A percentile compares a stretch with the other conserved stretches of the same genome.
These are phyloP conservation scores for Drosophila suboccidentalis DNA, from an alignment of 2,888 invertebrate species.

Conservation along the genomic window DNA sequence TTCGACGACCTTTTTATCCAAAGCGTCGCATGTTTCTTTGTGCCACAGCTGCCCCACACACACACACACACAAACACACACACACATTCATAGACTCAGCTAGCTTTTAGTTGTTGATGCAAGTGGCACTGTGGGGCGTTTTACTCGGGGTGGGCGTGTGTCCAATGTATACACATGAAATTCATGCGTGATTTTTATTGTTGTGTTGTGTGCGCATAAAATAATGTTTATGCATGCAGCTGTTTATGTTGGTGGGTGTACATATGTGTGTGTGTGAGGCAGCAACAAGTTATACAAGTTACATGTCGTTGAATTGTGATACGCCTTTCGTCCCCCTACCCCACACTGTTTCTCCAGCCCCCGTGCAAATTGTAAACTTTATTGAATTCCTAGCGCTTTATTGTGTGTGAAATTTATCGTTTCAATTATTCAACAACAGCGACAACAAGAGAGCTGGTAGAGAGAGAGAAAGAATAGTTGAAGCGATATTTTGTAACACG, in stretches of 20 bases:
- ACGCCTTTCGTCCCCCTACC: background rate
- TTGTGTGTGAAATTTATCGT: conserved; percentile 77
- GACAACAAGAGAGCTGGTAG: conserved; percentile 1
- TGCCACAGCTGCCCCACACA: conserved; percentile 26
- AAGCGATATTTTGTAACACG: conserved; percentile 32
- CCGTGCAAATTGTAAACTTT: conserved; percentile 66
- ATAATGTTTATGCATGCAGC: conserved; percentile 69
- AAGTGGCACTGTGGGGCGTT: conserved; percentile 41
- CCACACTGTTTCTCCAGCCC: conserved; percentile 8
- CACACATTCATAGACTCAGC: conserved; percentile 3
- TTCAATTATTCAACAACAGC: conserved; percentile 67
- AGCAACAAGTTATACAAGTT: conserved; percentile 70
- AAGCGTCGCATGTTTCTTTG: conserved; percentile 29
- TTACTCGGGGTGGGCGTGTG: conserved; percentile 40
- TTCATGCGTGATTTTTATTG: conserved; percentile 79
- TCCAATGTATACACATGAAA: conserved; percentile 65
- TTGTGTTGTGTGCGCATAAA: conserved; percentile 73
- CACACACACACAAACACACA: background rate
- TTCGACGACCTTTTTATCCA: conserved; percentile 53
- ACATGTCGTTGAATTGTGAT: conserved; percentile 52
- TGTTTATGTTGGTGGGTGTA: conserved; percentile 5
- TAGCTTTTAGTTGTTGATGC: conserved; percentile 52
- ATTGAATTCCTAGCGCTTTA: conserved; percentile 74
- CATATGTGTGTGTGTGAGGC: conserved; percentile 19
- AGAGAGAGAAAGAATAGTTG: conserved; percentile 4